Conservation (phyloP, 2,888 invertebrate species). For the Morpho helenor region DNA sequence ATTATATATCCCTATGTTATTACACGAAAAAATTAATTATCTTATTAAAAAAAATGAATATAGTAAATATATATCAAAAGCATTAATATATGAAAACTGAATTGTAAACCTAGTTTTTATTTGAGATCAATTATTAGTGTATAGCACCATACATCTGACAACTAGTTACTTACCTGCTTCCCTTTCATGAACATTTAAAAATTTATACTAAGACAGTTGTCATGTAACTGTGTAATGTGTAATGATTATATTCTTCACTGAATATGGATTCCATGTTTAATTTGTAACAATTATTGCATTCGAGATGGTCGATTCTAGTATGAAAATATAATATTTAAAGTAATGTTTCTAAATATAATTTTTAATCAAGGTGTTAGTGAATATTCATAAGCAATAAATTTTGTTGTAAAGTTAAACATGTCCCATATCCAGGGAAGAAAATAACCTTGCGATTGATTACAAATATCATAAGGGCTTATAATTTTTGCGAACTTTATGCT, state of each 20-base stretch:
- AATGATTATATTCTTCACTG: constrained; percentile 4
- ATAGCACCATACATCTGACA: constrained; percentile 5
- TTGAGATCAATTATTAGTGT: constrained; percentile 2
- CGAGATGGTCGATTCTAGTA: background rate
- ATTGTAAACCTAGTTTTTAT: constrained; percentile 2
- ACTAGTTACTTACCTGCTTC: constrained; percentile 6
- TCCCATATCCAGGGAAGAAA: constrained; percentile 7
- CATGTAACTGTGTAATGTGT: background rate
- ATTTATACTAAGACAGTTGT: background rate
- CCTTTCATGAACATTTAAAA: too few species aligned
- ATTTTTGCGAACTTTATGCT: too few species aligned
- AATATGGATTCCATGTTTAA: constrained; percentile 4
- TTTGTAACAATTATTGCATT: background rate
- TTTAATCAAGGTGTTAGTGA: too few species aligned
- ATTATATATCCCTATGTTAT: too few species aligned
- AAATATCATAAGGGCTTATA: too few species aligned
- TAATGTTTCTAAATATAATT: too few species aligned
- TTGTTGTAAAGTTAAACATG: background rate
- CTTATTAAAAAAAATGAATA: too few species aligned
- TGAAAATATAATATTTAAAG: background rate
- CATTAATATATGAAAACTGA: too few species aligned
- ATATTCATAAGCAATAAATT: background rate
- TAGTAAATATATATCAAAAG: too few species aligned
- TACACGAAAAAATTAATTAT: too few species aligned
- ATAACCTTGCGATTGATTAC: background rate